Conservation (phyloP, 1,140 invertebrate species). For the Brachionus asplanchnoidis region DNA sequence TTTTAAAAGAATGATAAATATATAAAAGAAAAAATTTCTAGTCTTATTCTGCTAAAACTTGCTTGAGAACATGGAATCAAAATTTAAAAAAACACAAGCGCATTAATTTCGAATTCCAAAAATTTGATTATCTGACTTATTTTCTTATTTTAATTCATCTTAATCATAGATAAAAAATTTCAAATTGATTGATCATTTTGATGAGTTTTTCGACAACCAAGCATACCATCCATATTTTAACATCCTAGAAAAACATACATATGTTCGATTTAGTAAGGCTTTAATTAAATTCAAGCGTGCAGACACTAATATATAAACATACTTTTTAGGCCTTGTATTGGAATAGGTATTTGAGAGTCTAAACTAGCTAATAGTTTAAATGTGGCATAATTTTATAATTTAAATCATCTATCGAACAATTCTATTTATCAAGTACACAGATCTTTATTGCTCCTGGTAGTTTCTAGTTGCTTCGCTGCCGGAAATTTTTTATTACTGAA, state of each 20-base stretch:
- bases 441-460: too few relatives aligned
- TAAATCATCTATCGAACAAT: not conserved
- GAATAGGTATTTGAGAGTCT: not conserved
- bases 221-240: not conserved
- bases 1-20: too few relatives aligned
- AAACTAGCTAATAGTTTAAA: not conserved
- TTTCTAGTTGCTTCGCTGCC: too few relatives aligned
- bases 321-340: not conserved
- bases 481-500: too few relatives aligned
- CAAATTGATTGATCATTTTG: slow-evolving; percentile 19
- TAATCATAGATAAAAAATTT: not conserved
- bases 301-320: not conserved
- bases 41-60: too few relatives aligned
- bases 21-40: too few relatives aligned
- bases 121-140: not conserved
- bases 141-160: not conserved
- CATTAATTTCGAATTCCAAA: not conserved
- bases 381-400: not conserved
- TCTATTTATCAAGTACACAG: too few relatives aligned
- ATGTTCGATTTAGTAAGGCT: not conserved
- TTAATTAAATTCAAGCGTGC: not conserved
- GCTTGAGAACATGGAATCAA: not conserved
- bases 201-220: slow-evolving; percentile 14
- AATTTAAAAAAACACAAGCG: not conserved
- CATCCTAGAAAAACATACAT: not conserved